Evolutionary conservation across 2,888 invertebrate species (phyloP).

Genomic region (Drosophila ustulata): DNA sequence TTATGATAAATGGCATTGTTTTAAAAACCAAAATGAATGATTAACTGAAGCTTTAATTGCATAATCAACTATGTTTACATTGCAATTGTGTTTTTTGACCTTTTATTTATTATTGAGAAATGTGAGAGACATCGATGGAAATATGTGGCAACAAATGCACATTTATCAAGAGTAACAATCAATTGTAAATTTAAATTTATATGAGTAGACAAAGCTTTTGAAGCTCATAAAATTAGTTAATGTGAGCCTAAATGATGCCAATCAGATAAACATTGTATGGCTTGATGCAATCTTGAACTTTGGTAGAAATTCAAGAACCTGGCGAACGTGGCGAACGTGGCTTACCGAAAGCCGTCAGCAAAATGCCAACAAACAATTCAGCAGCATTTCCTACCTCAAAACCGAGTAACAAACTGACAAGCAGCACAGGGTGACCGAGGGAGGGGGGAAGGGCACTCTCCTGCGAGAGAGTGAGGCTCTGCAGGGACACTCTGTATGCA

Average conservation of each 20-base stretch:
- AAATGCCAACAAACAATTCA: slow-evolving; percentile 31
- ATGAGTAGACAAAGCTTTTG: no score
- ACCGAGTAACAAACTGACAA: slow-evolving; percentile 10
- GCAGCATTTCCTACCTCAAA: slow-evolving; percentile 43
- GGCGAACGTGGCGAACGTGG: slow-evolving; percentile 2
- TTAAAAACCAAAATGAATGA: slow-evolving; percentile 27
- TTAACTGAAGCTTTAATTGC: slow-evolving; percentile 32
- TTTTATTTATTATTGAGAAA: neutral
- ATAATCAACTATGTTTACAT: slow-evolving; percentile 26
- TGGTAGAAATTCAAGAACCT: neutral
- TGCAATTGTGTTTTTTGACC: slow-evolving; percentile 10
- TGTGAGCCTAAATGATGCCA: neutral
- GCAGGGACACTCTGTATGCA: slow-evolving; percentile 73
- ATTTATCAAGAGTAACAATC: neutral
- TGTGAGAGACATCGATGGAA: neutral
- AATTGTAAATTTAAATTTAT: no score
- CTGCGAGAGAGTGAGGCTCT: slow-evolving; percentile 18
- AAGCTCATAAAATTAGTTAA: neutral
- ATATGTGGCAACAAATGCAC: neutral
- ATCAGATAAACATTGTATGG: slow-evolving; percentile 1
- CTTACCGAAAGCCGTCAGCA: slow-evolving; percentile 12
- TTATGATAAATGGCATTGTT: slow-evolving; percentile 42
- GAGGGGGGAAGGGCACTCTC: neutral
- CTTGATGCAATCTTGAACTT: neutral
- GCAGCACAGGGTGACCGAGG: neutral